A percentile compares a stretch with the other conserved stretches of the same genome.
Evolutionary conservation across 1,140 invertebrate genomes (phyloP).

Genomic region (Subanguina moxae): DNA sequence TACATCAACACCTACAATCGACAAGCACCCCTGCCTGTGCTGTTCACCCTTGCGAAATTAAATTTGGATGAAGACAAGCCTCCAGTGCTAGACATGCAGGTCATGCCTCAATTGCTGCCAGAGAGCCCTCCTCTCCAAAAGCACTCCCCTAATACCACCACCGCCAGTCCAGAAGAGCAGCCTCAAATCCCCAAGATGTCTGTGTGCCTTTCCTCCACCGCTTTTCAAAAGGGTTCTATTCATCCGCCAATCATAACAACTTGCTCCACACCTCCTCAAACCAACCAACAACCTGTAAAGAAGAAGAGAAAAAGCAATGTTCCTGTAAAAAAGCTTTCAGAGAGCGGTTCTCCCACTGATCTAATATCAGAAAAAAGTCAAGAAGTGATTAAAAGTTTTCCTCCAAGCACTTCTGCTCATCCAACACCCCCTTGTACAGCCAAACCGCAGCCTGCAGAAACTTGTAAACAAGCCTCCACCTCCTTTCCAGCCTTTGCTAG

Average conservation of each 20-base stretch:
- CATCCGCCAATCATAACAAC: neutral
- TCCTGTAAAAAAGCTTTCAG: neutral
- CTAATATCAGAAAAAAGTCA: no score
- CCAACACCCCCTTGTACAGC: no score
- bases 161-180: neutral
- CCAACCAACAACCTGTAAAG: neutral
- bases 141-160: neutral
- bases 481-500: no score
- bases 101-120: conserved; percentile 19
- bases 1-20: conserved; percentile 17
- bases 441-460: no score
- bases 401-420: no score
- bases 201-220: neutral
- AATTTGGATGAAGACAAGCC: conserved; percentile 26
- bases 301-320: neutral
- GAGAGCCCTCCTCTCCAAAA: conserved; percentile 8
- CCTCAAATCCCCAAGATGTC: neutral
- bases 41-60: conserved; percentile 19
- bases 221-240: neutral
- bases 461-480: no score
- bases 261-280: neutral
- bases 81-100: conserved; percentile 26
- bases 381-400: no score
- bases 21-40: conserved; percentile 11
- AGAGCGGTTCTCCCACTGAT: neutral